Conservation (phyloP, 2,888 invertebrate species). For the Agrotis clavis region DNA sequence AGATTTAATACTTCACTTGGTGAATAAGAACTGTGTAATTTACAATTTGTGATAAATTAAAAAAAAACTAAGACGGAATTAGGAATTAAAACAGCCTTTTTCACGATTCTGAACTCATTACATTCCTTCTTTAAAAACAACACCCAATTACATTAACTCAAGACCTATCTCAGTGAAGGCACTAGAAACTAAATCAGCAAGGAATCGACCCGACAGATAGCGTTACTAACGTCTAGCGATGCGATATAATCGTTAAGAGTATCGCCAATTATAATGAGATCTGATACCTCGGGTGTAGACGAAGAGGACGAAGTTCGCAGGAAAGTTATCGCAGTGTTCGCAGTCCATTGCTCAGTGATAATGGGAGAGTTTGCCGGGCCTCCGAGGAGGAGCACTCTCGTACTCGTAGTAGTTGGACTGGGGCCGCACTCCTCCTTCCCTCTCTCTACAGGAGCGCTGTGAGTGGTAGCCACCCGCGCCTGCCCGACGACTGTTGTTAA, state of each 20-base stretch:
- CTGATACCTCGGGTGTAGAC: slow-evolving; percentile 55
- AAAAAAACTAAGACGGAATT: slow-evolving; percentile 14
- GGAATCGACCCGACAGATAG: slow-evolving; percentile 57
- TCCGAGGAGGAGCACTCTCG: slow-evolving; percentile 93
- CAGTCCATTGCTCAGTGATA: slow-evolving; percentile 83
- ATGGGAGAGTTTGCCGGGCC: slow-evolving; percentile 88
- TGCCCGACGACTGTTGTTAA: slow-evolving; percentile 81
- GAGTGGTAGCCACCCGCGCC: slow-evolving; percentile 90
- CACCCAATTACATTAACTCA: slow-evolving; percentile 17
- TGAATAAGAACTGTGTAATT: slow-evolving; percentile 15
- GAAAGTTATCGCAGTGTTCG: slow-evolving; percentile 32
- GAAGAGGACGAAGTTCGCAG: slow-evolving; percentile 18
- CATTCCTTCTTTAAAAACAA: slow-evolving; percentile 16
- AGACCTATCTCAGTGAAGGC: slow-evolving; percentile 44
- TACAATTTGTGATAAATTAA: slow-evolving; percentile 12
- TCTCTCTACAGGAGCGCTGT: slow-evolving; percentile 92
- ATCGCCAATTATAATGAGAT: slow-evolving; percentile 67
- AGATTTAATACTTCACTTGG: background rate
- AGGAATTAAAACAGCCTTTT: slow-evolving; percentile 34
- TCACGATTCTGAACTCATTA: background rate
- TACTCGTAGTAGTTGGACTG: slow-evolving; percentile 96
- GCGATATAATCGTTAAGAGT: slow-evolving; percentile 54
- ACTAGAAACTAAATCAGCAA: slow-evolving; percentile 60
- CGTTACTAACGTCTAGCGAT: slow-evolving; percentile 56
- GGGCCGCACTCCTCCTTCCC: slow-evolving; percentile 92